phyloP scores from a whole-genome alignment of 1,140 invertebrate genomes.

The Lucilia cuprina region DNA sequence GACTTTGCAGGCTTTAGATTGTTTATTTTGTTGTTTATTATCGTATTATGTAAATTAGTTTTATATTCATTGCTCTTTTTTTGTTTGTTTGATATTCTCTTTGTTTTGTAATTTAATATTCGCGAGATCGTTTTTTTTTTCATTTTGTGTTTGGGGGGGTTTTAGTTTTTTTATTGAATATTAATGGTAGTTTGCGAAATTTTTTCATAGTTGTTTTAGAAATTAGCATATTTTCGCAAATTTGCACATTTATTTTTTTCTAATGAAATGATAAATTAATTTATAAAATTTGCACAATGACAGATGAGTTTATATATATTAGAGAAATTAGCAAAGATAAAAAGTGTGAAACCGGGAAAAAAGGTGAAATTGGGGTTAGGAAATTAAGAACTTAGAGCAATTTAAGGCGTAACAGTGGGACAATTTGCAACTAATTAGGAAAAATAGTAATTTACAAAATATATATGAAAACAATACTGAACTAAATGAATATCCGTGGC shows the following conservation, averaged over 20 bases:
- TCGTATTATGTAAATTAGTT: background rate
- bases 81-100: background rate
- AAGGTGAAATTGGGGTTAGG: background rate
- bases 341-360: background rate
- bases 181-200: background rate
- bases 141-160: background rate
- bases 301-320: background rate
- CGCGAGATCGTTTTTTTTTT: background rate
- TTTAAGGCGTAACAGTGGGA: too few species aligned
- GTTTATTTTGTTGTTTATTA: conserved; percentile 12
- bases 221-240: conserved; percentile 11
- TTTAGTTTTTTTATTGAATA: background rate
- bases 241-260: background rate
- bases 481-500: too few species aligned
- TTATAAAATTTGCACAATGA: background rate
- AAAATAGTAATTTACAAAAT: too few species aligned
- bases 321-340: background rate
- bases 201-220: background rate
- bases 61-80: background rate
- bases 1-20: background rate
- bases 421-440: too few species aligned
- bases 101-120: conserved; percentile 4
- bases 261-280: conserved; percentile 1
- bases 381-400: background rate
- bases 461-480: too few species aligned